A percentile compares a stretch with the other conserved stretches of the same genome.
Conservation (phyloP, 2,888 invertebrate genomes). For the Tinea semifulvella region DNA sequence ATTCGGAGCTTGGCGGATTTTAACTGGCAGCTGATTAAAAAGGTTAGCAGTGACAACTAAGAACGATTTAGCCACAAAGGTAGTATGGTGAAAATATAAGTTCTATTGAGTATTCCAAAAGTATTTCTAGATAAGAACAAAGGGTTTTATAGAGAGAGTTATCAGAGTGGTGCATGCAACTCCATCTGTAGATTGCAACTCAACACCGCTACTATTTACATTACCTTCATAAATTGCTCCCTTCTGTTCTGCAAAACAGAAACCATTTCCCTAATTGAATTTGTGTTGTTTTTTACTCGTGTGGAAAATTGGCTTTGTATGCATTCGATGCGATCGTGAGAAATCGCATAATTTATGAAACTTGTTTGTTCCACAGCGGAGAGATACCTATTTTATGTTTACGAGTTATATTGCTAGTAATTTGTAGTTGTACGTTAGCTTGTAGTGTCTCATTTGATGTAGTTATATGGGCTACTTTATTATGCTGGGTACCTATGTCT, state of each 20-base stretch:
- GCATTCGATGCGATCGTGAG: conserved; percentile 48
- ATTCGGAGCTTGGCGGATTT: too few relatives aligned
- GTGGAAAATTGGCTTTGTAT: conserved; percentile 54
- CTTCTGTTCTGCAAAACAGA: conserved; percentile 42
- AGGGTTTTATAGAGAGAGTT: too few relatives aligned
- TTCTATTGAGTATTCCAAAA: too few relatives aligned
- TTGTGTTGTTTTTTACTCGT: conserved; percentile 53
- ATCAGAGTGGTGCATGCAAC: conserved; percentile 16
- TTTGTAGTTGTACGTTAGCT: conserved; percentile 1
- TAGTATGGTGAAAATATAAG: too few relatives aligned
- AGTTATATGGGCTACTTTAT: conserved; percentile 4
- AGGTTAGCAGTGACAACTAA: too few relatives aligned
- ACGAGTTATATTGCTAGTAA: conserved; percentile 7
- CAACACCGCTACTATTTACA: conserved; percentile 35
- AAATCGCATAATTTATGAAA: conserved; percentile 37
- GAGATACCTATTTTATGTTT: conserved; percentile 4
- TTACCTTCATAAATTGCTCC: conserved; percentile 43
- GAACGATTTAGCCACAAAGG: too few relatives aligned
- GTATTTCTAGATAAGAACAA: too few relatives aligned
- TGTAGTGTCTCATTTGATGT: conserved; percentile 9
- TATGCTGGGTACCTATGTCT: background rate
- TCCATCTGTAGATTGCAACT: conserved; percentile 45
- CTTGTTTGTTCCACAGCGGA: background rate
- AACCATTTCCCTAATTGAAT: conserved; percentile 59
- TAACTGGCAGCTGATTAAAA: too few relatives aligned